Evolutionary conservation across 2,888 invertebrate genomes (phyloP), one percentile per base, ranked within the genome.

Genomic region (Philhelius pedissequus): DNA sequence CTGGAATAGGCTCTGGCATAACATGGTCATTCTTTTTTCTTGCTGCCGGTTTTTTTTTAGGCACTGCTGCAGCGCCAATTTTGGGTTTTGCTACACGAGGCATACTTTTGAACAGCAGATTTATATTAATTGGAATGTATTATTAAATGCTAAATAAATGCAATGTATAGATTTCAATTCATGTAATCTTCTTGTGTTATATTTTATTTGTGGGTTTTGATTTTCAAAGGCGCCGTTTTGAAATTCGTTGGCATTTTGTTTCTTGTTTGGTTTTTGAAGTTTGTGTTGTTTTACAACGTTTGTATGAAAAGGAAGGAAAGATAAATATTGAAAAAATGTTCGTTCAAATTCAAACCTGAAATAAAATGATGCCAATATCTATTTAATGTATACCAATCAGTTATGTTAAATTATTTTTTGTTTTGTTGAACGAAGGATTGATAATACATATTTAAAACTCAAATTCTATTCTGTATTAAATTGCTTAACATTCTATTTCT

Each of bases 1-100:
- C 89, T 20, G 88, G 86, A 8, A 92, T 87, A 35, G 89, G 89
- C 54, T 91, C 91, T 4, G 92, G 91, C 88, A 89, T 90, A 15
- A 86, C 87, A 83, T 92, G 91, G 15, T 89, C 88, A 79, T 90
- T 91, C 30, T 89, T 89, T 40, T 88, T 88, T 58, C 86, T 88
- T 56, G 86, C 84, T 5, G 83, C 87, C 15, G 83, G 68, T 58
- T 71, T 74, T 68, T 88, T 90, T 25, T 88, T 89, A 1, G 54
- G 56, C 4, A 64, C 78, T 3, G 38, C 62, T 6, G 32, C 62
- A 15, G 73, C 86, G 43, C 54, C 75, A 35, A 54, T 75, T 78
- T 86, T 86, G 0, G 71, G 54, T 56, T 87, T 87, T 8, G 64
- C 84, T 3, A 64, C 86, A 48, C 86, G 83, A 18, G 88, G 87